Conservation (phyloP, 2,797 vertebrate species). For the Ciconia nigra region DNA sequence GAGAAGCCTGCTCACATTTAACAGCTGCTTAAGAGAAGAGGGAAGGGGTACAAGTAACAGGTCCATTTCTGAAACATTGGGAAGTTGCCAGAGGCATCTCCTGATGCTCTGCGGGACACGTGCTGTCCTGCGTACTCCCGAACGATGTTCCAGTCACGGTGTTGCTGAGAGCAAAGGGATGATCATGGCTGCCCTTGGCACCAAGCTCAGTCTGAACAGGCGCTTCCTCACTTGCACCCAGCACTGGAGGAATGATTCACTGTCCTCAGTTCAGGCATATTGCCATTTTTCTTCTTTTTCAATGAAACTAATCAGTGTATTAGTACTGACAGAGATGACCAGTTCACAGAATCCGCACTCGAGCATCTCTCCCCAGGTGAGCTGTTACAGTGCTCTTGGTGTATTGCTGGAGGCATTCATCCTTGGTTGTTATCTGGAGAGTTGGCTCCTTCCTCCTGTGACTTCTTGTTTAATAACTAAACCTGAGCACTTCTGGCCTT, state of each 20-base stretch:
- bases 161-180: not conserved
- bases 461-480: not conserved
- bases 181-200: not conserved
- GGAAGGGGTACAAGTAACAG: not conserved
- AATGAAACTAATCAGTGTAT: not conserved
- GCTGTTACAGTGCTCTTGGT: not conserved
- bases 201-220: not conserved
- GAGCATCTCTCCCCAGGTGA: not conserved
- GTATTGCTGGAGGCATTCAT: not conserved
- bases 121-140: not conserved
- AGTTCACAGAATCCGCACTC: rapidly evolving
- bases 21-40: not conserved
- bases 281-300: not conserved
- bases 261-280: not conserved
- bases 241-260: not conserved
- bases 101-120: not conserved
- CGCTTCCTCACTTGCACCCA: not conserved
- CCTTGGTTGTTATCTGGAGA: not conserved
- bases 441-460: not conserved
- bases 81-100: not conserved
- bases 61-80: not conserved
- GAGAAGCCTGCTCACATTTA: not conserved
- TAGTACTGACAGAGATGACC: not conserved
- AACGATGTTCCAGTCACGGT: rapidly evolving
- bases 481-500: not conserved